Evolutionary conservation across 2,888 invertebrate genomes (phyloP), one percentile per base, ranked within the genome.

Genomic region (Pollenia labialis): DNA sequence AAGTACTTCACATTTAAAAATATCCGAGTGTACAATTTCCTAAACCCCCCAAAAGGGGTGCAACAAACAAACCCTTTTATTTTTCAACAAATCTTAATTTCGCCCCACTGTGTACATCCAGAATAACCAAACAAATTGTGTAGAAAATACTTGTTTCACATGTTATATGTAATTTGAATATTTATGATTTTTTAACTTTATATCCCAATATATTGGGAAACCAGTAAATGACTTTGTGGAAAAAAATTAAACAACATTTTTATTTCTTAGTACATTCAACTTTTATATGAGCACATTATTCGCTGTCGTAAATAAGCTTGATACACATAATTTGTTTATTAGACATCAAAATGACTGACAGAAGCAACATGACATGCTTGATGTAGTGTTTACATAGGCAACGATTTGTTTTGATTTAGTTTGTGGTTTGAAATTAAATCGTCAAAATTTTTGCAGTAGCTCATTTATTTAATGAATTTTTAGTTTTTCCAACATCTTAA

Each of bases 101-200:
- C 0, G 10, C 6, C 50, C 52, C 10, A 9, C 2, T 32, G 32
- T 32, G 32, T 32, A 32, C 32, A 32, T 4, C 52, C 74, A 54
- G 54, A 56, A 71, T 56, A 44, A 80, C 50, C 54, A 74, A 64
- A 74, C 54, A 69, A 64, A 72, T 74, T 79, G 18, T 62, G 74
- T 40, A 46, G 18, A 60, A 74, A 60, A 16, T 46, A 46, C n/a
- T 18, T 14, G 16, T 46, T 18, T n/a, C 4, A 9, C 32, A 10
- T 46, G 40, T 48, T 16, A 14, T 23, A n/a, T n/a, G n/a, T n/a
- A 44, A 16, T 56, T 54, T 76, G 52, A 52, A 23, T 56, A 77
- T 56, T 76, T 52, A 18, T 40, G 16, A 48, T 68, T 14, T 58
- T 58, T 50, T 79, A 4, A 58, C 32, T 32, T 32, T 32, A 32